These are phyloP conservation scores for Chelonoidis abingdonii DNA, from an alignment of 2,113 vertebrate genomes.

Conservation along the genomic window DNA sequence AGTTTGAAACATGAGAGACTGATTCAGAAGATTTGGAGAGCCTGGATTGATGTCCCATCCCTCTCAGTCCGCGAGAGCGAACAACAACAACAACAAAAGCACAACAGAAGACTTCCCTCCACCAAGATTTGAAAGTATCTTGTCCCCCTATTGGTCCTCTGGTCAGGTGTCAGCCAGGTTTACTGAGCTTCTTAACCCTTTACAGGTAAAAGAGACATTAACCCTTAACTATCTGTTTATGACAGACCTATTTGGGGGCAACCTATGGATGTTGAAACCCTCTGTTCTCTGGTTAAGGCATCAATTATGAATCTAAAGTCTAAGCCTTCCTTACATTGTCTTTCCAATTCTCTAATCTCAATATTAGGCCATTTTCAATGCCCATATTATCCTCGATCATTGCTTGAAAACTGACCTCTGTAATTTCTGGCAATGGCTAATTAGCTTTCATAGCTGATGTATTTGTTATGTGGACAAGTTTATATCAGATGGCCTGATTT, in stretches of 20 bases:
- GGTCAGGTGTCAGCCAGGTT: too few relatives aligned
- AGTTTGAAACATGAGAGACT: too few relatives aligned
- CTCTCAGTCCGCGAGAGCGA: too few relatives aligned
- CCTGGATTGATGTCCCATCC: too few relatives aligned
- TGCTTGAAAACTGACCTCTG: not conserved
- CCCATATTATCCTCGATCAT: not conserved
- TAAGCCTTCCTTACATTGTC: not conserved
- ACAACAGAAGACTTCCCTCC: too few relatives aligned
- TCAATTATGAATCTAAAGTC: not conserved
- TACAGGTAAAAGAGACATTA: too few relatives aligned
- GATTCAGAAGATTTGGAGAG: too few relatives aligned
- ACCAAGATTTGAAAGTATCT: too few relatives aligned
- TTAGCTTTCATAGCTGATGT: not conserved
- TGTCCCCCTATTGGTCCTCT: too few relatives aligned
- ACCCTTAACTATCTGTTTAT: too few relatives aligned
- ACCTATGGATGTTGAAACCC: not conserved
- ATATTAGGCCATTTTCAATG: not conserved
- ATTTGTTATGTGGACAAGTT: not conserved
- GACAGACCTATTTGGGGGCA: not conserved
- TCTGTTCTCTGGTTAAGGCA: not conserved
- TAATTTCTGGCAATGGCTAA: not conserved
- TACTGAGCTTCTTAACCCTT: too few relatives aligned
- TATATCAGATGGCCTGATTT: not conserved
- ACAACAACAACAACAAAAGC: too few relatives aligned
- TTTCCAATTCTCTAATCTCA: not conserved